Conservation (phyloP, 2,888 invertebrate genomes). For the Unio delphinus region DNA sequence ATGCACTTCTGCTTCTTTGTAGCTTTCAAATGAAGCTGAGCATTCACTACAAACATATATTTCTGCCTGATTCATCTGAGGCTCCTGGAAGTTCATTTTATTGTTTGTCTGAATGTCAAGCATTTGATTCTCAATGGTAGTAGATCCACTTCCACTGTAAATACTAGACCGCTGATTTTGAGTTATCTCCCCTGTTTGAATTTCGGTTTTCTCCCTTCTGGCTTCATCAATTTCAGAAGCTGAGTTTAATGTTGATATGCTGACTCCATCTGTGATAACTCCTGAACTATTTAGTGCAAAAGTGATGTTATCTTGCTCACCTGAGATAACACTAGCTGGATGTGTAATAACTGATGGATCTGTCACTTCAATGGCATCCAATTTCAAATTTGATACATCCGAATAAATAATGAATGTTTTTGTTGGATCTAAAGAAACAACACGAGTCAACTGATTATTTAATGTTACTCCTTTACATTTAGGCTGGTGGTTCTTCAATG, state of each 20-base stretch:
- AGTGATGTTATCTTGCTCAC: slow-evolving; percentile 1
- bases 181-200: no score
- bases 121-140: neutral
- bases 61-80: slow-evolving; percentile 18
- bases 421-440: slow-evolving; percentile 3
- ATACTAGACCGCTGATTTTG: no score
- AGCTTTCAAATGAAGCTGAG: slow-evolving; percentile 34
- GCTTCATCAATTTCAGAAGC: no score
- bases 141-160: no score
- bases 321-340: neutral
- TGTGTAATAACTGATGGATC: neutral
- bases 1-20: slow-evolving; percentile 41
- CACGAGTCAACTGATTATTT: slow-evolving; percentile 1
- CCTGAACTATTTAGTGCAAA: neutral
- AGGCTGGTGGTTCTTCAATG: slow-evolving; percentile 38
- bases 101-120: neutral
- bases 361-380: no score
- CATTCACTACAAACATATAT: slow-evolving; percentile 55
- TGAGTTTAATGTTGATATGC: neutral
- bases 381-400: slow-evolving; percentile 1
- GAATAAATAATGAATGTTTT: slow-evolving; percentile 5
- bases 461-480: slow-evolving; percentile 34
- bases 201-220: no score
- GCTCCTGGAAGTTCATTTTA: neutral
- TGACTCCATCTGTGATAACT: neutral